phyloP scores from a whole-genome alignment of 2,888 invertebrate genomes.

The Ichneumoninae sp. region DNA sequence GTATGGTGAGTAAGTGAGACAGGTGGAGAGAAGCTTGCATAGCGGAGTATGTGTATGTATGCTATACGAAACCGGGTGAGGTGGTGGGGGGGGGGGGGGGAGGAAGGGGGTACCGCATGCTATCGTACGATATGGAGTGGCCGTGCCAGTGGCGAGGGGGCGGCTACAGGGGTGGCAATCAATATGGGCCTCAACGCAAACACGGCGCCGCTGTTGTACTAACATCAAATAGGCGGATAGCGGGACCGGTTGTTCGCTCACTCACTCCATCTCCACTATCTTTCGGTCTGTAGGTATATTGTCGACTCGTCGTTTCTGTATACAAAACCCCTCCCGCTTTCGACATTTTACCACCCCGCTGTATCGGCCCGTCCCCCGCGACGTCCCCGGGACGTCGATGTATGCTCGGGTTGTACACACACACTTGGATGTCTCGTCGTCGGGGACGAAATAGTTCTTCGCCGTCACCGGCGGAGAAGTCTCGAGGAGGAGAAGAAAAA shows the following conservation, averaged over 20 bases:
- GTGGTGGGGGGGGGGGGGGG: slow-evolving; percentile 30
- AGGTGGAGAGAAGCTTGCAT: slow-evolving; percentile 49
- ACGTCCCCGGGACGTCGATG: slow-evolving; percentile 34
- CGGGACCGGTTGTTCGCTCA: slow-evolving; percentile 79
- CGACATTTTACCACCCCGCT: slow-evolving; percentile 72
- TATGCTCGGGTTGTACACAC: neutral
- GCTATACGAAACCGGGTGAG: slow-evolving; percentile 60
- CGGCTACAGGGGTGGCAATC: slow-evolving; percentile 84
- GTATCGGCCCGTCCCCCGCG: slow-evolving; percentile 62
- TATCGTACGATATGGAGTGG: slow-evolving; percentile 79
- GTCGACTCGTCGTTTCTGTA: slow-evolving; percentile 59
- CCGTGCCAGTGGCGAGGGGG: slow-evolving; percentile 74
- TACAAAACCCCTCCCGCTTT: slow-evolving; percentile 69
- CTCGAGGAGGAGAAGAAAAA: neutral
- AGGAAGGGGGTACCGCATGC: slow-evolving; percentile 61
- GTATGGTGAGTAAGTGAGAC: slow-evolving; percentile 46
- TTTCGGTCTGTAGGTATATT: slow-evolving; percentile 55
- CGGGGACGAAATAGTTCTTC: neutral
- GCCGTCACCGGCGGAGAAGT: neutral
- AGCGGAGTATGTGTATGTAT: slow-evolving; percentile 68
- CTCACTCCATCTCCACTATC: slow-evolving; percentile 53
- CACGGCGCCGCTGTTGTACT: slow-evolving; percentile 84
- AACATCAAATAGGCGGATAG: slow-evolving; percentile 85
- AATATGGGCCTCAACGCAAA: slow-evolving; percentile 85
- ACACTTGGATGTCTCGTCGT: slow-evolving; percentile 4